Conservation (phyloP, 2,797 vertebrate genomes). For the Anolis apletophallus region DNA sequence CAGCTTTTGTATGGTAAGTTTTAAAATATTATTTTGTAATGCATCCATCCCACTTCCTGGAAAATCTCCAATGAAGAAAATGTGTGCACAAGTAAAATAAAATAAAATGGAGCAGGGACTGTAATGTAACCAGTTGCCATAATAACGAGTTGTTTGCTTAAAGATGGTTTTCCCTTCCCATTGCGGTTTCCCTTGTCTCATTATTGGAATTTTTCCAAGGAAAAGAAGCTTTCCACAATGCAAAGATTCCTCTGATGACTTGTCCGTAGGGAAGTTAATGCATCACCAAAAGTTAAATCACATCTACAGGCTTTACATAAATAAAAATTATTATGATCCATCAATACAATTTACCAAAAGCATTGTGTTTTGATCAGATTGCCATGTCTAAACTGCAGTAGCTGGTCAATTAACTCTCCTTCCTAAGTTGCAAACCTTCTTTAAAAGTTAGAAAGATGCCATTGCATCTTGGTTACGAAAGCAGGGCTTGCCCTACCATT, state of each 20-base stretch:
- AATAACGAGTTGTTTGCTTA: conserved; percentile 71
- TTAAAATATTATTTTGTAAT: conserved; percentile 30
- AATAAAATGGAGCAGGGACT: conserved; percentile 28
- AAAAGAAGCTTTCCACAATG: conserved; percentile 59
- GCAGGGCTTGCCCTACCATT: not conserved
- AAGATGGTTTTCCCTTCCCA: conserved; percentile 53
- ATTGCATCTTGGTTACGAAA: not conserved
- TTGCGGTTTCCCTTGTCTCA: conserved; percentile 73
- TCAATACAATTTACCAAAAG: not conserved
- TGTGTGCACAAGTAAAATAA: not conserved
- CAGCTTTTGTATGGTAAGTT: not conserved
- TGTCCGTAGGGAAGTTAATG: conserved; percentile 51
- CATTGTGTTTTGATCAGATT: not conserved
- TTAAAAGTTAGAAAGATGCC: not conserved
- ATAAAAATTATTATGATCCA: conserved; percentile 39
- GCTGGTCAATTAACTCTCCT: too few species aligned
- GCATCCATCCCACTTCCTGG: conserved; percentile 44
- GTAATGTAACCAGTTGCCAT: conserved; percentile 71
- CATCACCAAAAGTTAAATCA: conserved; percentile 49
- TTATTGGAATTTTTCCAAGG: conserved; percentile 70
- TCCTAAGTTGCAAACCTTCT: not conserved
- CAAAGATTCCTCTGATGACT: conserved; percentile 70
- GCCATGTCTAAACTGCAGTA: not conserved
- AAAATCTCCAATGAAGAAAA: conserved; percentile 26
- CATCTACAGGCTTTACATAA: conserved; percentile 47